phyloP scores from a whole-genome alignment of 2,797 vertebrate genomes.

The Pantherophis vulpinus region DNA sequence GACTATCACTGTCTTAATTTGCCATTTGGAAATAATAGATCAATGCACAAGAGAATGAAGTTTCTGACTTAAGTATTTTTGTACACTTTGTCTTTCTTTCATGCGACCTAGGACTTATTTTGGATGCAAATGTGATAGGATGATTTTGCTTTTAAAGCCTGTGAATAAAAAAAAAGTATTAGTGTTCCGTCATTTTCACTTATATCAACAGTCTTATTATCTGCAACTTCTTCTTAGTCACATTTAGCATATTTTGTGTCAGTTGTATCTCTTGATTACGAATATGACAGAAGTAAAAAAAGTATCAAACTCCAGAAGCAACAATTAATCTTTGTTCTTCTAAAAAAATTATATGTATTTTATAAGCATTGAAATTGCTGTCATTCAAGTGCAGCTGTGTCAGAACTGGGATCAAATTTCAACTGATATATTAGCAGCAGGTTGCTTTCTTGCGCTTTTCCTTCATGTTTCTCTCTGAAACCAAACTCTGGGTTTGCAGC shows the following conservation, averaged over 20 bases:
- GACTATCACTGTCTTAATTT: neutral
- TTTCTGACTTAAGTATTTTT: neutral
- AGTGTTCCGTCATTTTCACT: neutral
- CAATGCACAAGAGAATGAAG: neutral
- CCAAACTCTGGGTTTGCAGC: neutral
- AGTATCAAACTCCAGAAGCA: conserved; percentile 26
- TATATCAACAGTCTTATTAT: conserved; percentile 11
- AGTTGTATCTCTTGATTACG: conserved; percentile 43
- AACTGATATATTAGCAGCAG: conserved; percentile 41
- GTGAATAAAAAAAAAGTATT: conserved; percentile 10
- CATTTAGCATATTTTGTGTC: conserved; percentile 19
- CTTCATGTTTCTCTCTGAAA: conserved; percentile 41
- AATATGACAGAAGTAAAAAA: conserved; percentile 29
- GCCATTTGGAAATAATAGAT: neutral
- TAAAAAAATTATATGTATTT: conserved; percentile 47
- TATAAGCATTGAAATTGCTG: conserved; percentile 44
- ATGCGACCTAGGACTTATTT: neutral
- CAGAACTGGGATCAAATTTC: conserved; percentile 33
- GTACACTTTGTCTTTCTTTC: neutral
- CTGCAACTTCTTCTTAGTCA: neutral
- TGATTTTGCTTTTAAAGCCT: conserved; percentile 22
- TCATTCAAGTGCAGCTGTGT: conserved; percentile 41
- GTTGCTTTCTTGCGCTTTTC: conserved; percentile 48
- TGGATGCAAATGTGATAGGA: neutral
- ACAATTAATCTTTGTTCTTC: conserved; percentile 36